These are phyloP conservation scores for Etheostoma spectabile DNA, from an alignment of 2,113 vertebrate genomes.

Conservation along the genomic window DNA sequence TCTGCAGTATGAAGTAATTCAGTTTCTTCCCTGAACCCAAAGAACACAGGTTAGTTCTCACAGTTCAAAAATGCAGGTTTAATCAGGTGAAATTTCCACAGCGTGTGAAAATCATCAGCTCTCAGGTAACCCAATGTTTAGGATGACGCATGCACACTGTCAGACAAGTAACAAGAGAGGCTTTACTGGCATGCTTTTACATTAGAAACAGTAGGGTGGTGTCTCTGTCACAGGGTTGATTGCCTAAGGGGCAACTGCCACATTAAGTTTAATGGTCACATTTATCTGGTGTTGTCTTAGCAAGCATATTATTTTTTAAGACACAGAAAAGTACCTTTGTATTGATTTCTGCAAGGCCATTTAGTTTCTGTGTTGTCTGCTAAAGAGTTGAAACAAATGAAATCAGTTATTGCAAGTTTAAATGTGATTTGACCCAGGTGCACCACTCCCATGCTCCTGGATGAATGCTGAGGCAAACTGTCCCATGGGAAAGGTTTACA, in stretches of 20 bases:
- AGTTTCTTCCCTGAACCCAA: neutral
- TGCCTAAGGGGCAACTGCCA: constrained; percentile 27
- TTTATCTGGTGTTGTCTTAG: neutral
- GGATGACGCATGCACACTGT: neutral
- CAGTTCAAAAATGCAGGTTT: constrained; percentile 7
- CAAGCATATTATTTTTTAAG: neutral
- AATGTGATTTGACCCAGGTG: constrained; percentile 9
- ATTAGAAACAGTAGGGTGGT: neutral
- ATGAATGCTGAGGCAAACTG: neutral
- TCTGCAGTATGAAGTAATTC: neutral
- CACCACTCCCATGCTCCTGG: constrained; percentile 12
- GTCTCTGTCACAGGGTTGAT: neutral
- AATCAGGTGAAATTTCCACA: constrained; percentile 32
- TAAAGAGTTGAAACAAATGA: neutral
- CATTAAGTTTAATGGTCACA: neutral
- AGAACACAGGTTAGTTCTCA: neutral
- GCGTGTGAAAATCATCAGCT: neutral
- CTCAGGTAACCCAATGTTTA: constrained; percentile 2
- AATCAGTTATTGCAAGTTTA: neutral
- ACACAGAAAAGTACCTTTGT: neutral
- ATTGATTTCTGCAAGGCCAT: neutral
- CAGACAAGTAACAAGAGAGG: constrained; percentile 5
- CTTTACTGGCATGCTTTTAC: constrained; percentile 38
- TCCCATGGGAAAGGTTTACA: constrained; percentile 58
- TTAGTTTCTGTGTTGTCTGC: neutral